Conservation (phyloP, 1,140 invertebrate genomes). For the Amyelois transitella region DNA sequence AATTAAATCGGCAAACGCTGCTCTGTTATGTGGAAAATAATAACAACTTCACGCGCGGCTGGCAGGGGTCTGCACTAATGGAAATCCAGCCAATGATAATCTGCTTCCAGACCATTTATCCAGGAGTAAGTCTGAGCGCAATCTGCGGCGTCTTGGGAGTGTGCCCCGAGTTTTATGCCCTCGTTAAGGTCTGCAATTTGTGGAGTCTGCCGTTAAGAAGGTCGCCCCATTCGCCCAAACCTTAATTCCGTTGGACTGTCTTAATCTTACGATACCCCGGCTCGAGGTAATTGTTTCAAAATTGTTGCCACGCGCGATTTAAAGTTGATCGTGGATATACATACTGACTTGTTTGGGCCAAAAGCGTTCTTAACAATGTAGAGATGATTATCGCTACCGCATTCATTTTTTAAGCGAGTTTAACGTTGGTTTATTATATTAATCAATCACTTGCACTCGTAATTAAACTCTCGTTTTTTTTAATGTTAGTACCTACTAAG, state of each 20-base stretch:
- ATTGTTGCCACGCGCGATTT: conserved; percentile 34
- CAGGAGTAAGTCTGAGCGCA: conserved; percentile 68
- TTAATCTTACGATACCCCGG: conserved; percentile 69
- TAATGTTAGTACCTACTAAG: no score
- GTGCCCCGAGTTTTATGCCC: conserved; percentile 67
- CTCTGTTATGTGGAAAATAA: conserved; percentile 71
- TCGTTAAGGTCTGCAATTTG: conserved; percentile 73
- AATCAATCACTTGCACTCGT: no score
- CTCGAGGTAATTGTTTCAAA: conserved; percentile 72
- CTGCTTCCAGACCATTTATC: conserved; percentile 73
- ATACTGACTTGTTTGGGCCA: not conserved
- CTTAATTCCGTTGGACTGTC: conserved; percentile 70
- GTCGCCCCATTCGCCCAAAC: conserved; percentile 51
- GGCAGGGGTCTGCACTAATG: conserved; percentile 67
- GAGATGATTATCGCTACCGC: no score
- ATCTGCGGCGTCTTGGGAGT: conserved; percentile 65
- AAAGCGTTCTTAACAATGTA: no score
- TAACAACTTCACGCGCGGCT: conserved; percentile 68
- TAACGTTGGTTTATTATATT: no score
- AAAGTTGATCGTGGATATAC: not conserved
- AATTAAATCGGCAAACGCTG: conserved; percentile 70
- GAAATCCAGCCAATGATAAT: conserved; percentile 73
- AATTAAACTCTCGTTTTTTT: no score
- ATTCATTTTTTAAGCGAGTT: no score
- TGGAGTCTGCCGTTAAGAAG: conserved; percentile 67